phyloP scores from a whole-genome alignment of 2,888 invertebrate genomes.

The Pammene aurita region DNA sequence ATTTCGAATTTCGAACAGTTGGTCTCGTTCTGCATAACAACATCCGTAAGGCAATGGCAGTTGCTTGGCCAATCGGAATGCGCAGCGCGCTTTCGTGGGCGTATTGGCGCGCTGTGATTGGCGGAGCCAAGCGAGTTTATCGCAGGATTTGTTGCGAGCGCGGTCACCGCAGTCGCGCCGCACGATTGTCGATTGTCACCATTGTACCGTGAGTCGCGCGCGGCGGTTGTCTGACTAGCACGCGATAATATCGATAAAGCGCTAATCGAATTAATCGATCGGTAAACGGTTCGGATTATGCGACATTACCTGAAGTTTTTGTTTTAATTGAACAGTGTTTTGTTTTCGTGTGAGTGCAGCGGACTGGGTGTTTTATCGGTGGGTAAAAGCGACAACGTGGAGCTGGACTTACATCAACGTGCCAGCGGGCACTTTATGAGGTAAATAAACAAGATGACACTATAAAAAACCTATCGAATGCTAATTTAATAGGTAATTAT shows the following conservation, averaged over 20 bases:
- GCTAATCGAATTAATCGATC: conserved; percentile 64
- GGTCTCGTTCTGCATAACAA: conserved; percentile 82
- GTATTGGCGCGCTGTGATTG: conserved; percentile 71
- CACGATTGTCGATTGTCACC: conserved; percentile 82
- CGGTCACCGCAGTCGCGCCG: conserved; percentile 77
- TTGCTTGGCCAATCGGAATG: conserved; percentile 78
- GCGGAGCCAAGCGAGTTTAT: conserved; percentile 70
- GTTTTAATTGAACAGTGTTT: conserved; percentile 52
- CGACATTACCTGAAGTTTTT: conserved; percentile 50
- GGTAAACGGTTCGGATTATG: conserved; percentile 55
- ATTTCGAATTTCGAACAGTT: conserved; percentile 74
- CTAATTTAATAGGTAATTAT: not conserved
- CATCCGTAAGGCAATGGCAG: conserved; percentile 82
- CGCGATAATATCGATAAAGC: conserved; percentile 63
- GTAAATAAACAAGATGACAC: conserved; percentile 58
- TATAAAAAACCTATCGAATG: conserved; percentile 26
- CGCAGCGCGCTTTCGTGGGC: conserved; percentile 75
- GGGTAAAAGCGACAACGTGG: conserved; percentile 85
- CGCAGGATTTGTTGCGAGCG: conserved; percentile 79
- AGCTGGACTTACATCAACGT: conserved; percentile 90
- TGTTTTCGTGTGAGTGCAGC: conserved; percentile 62
- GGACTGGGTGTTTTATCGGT: conserved; percentile 56
- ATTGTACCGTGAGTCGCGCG: conserved; percentile 75
- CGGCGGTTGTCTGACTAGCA: conserved; percentile 68
- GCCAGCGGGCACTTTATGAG: conserved; percentile 90